These are phyloP conservation scores for Drosophila borealis DNA, from an alignment of 2,888 invertebrate species.

Conservation along the genomic window DNA sequence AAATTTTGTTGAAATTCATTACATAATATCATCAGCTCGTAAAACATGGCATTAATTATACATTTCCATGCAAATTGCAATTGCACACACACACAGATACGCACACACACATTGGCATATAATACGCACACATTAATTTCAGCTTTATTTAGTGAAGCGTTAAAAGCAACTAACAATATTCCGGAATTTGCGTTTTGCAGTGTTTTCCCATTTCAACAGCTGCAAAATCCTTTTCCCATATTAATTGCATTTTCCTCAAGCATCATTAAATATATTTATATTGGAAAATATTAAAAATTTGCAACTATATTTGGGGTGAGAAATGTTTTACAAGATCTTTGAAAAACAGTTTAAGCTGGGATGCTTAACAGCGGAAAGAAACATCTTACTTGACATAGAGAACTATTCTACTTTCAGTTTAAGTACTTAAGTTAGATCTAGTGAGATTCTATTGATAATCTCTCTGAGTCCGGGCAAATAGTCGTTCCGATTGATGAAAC, in stretches of 20 bases:
- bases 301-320: too few species aligned
- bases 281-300: too few species aligned
- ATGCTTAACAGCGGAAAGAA: too few species aligned
- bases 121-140: slow-evolving; percentile 50
- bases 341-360: too few species aligned
- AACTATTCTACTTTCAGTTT: too few species aligned
- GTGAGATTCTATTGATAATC: too few species aligned
- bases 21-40: slow-evolving; percentile 59
- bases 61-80: slow-evolving; percentile 67
- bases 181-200: slow-evolving; percentile 36
- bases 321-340: too few species aligned
- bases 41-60: slow-evolving; percentile 69
- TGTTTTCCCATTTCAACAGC: slow-evolving; percentile 26
- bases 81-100: slow-evolving; percentile 38
- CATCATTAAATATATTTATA: neutral
- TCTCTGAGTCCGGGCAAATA: too few species aligned
- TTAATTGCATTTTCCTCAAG: slow-evolving; percentile 27
- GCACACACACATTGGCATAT: slow-evolving; percentile 5
- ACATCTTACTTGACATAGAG: too few species aligned
- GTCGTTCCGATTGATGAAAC: too few species aligned
- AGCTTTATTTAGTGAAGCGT: slow-evolving; percentile 54
- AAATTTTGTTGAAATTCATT: slow-evolving; percentile 64
- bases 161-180: slow-evolving; percentile 51
- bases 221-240: slow-evolving; percentile 9
- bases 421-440: too few species aligned